Evolutionary conservation across 2,888 invertebrate genomes (phyloP).

Genomic region (Noctua janthina): DNA sequence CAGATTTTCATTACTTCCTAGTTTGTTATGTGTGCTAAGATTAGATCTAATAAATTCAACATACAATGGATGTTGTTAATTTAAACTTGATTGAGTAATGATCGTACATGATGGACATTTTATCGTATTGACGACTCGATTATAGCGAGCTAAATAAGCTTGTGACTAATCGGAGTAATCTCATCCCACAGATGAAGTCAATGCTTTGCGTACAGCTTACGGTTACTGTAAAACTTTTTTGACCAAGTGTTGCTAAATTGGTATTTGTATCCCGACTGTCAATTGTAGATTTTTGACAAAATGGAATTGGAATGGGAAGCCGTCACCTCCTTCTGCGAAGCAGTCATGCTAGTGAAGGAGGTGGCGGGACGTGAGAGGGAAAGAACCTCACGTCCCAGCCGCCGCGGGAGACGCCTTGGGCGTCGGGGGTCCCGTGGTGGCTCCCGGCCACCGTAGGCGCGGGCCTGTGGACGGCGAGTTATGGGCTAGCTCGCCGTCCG

Average conservation of each 20-base stretch:
- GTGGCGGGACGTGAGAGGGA: no score
- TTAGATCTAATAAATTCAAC: slow-evolving; percentile 14
- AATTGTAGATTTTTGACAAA: no score
- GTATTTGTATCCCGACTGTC: not conserved
- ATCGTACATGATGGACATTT: not conserved
- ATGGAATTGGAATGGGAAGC: no score
- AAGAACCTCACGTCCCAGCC: no score
- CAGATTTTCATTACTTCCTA: slow-evolving; percentile 2
- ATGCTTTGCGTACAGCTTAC: no score
- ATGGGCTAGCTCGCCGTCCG: no score
- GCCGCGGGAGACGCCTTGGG: no score
- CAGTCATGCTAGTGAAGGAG: no score
- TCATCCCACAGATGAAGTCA: not conserved
- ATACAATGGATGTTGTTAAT: slow-evolving; percentile 13
- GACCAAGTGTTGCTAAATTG: not conserved
- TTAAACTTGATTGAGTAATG: slow-evolving; percentile 39
- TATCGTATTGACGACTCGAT: slow-evolving; percentile 4
- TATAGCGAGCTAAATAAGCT: not conserved
- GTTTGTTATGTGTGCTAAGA: not conserved
- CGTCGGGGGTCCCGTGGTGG: no score
- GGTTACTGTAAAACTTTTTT: not conserved
- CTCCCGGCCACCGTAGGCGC: no score
- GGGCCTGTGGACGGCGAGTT: no score
- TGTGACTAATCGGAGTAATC: not conserved
- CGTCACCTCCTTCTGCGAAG: no score